These are phyloP conservation scores for Spinus olivaceus DNA, from an alignment of 2,797 vertebrate species.

Conservation along the genomic window DNA sequence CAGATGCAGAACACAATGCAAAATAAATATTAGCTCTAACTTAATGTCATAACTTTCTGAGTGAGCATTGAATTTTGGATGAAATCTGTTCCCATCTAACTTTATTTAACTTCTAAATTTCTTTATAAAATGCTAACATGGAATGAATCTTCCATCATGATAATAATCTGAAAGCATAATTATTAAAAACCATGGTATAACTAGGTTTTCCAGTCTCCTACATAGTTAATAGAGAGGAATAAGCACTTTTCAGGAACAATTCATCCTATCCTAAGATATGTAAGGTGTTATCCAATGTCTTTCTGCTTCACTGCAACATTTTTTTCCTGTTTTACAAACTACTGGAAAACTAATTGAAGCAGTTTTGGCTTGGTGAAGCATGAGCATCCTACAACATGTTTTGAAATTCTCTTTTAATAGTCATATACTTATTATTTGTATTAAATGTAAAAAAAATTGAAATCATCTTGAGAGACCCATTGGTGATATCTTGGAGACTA, in stretches of 20 bases:
- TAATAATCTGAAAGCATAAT: not conserved
- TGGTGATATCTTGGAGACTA: not conserved
- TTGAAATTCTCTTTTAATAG: not conserved
- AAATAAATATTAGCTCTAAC: not conserved
- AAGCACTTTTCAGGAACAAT: not conserved
- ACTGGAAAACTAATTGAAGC: not conserved
- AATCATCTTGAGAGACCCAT: not conserved
- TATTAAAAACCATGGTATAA: not conserved
- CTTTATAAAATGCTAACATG: not conserved
- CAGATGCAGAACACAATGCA: not conserved
- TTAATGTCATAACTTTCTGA: not conserved
- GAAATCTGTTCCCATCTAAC: not conserved
- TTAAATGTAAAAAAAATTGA: not conserved
- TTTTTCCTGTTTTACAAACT: not conserved
- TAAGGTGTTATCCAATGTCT: not conserved
- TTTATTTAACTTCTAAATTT: not conserved
- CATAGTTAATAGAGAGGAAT: not conserved
- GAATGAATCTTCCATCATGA: not conserved
- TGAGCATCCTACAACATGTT: not conserved
- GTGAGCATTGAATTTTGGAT: not conserved
- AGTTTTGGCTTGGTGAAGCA: not conserved
- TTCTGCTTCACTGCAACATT: not conserved
- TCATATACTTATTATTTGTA: not conserved
- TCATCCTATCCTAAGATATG: not conserved
- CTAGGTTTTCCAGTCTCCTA: not conserved